Evolutionary conservation across 1,140 invertebrate genomes (phyloP), one percentile per base, ranked within the genome.

Genomic region (Mizuhopecten yessoensis): DNA sequence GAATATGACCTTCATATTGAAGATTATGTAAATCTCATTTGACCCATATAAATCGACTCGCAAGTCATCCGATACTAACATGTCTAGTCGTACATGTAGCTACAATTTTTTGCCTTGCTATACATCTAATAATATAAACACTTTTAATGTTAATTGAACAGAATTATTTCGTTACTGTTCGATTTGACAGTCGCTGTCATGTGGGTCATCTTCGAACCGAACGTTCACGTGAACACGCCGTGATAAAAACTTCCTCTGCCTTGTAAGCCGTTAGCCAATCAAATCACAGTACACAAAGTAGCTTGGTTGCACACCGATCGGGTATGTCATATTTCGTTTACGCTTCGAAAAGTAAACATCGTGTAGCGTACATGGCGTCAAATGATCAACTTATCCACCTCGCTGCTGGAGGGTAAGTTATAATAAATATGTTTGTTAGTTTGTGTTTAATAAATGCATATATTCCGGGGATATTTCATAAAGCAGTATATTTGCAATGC

Each of bases 321-420:
- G 1, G 1, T 75, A 17, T 29, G 57, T 75, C 29, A 75, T n/a
- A 75, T 75, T 75, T 75, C 57, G 57, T 5, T 75, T 75, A 5
- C n/a, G 23, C 57, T 75, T 75, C 29, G 57, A 75, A 75, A 75
- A 75, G 57, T 75, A 75, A 75, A 75, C 57, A 75, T 75, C 57
- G 57, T 29, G 57, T 2, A 17, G 57, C 57, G 3, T 45, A 20
- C 57, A 75, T 75, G 57, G 57, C 57, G 57, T 75, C 57, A 75
- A 75, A 75, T 75, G 57, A 75, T 13, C 57, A 75, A 75, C 57
- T 75, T 75, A 75, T 75, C 57, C 57, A 75, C 17, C 57, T 75
- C 2, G 57, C 57, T 75, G 57, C 57, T 75, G 57, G 57, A 17
- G 57, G 57, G 57, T 75, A 75, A 75, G 57, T 75, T 17, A 1